A percentile compares a stretch with the other conserved stretches of the same genome.
These are phyloP conservation scores for Hucho hucho DNA, from an alignment of 2,113 vertebrate species.

Conservation along the genomic window DNA sequence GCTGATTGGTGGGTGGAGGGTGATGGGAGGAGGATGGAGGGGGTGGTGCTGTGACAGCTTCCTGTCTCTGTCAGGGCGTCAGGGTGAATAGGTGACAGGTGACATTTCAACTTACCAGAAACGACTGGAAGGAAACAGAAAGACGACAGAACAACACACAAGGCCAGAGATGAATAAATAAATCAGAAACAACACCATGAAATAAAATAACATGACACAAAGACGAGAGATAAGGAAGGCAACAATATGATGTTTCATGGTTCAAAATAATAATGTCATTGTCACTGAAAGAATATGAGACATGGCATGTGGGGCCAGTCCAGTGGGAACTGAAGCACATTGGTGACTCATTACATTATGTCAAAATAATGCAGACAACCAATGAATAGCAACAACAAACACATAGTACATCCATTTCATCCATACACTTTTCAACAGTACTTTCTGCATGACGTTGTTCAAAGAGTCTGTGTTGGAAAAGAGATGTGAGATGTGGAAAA, in stretches of 20 bases:
- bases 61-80: constrained; percentile 81
- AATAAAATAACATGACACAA: constrained; percentile 32
- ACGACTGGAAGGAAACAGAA: constrained; percentile 93
- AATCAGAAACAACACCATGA: constrained; percentile 55
- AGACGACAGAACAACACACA: constrained; percentile 80
- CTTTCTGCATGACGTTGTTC: too few relatives aligned
- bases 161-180: constrained; percentile 70
- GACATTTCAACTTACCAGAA: constrained; percentile 99
- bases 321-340: constrained; percentile 1
- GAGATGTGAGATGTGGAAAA: too few relatives aligned
- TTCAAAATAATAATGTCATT: not conserved
- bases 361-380: not conserved
- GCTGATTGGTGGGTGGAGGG: constrained; percentile 75
- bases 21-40: constrained; percentile 87
- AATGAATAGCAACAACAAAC: not conserved
- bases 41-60: constrained; percentile 85
- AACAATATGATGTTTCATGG: constrained; percentile 49
- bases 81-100: constrained; percentile 90
- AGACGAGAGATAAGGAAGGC: constrained; percentile 31
- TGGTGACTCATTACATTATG: too few relatives aligned
- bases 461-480: too few relatives aligned
- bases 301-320: constrained; percentile 18
- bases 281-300: constrained; percentile 33
- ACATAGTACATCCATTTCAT: not conserved
- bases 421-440: too few relatives aligned